Conservation (phyloP, 2,797 vertebrate genomes). For the Uromys caudimaculatus region DNA sequence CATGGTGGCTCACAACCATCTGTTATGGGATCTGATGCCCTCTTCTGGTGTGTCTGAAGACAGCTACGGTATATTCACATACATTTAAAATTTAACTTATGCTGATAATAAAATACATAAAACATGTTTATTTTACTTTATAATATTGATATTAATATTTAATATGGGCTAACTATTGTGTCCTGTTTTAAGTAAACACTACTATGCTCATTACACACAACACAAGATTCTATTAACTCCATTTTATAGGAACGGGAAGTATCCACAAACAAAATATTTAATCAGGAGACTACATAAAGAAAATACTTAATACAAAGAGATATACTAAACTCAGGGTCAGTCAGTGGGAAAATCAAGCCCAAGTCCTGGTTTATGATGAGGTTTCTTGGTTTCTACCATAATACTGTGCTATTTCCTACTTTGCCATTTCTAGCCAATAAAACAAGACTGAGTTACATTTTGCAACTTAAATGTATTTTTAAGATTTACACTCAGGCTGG, state of each 20-base stretch:
- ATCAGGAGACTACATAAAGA: not conserved
- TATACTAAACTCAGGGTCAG: not conserved
- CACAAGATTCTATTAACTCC: not conserved
- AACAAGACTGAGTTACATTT: not conserved
- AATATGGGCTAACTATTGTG: not conserved
- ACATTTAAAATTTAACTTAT: constrained; percentile 42
- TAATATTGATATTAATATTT: constrained; percentile 25
- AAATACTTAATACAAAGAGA: not conserved
- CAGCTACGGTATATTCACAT: too few species aligned
- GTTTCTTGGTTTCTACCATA: not conserved
- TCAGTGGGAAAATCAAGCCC: not conserved
- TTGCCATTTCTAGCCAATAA: constrained; percentile 20
- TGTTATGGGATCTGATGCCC: too few species aligned
- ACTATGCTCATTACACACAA: constrained; percentile 30
- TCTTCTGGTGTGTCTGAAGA: too few species aligned
- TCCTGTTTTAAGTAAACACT: constrained; percentile 52
- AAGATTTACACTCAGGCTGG: not conserved
- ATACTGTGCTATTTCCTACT: not conserved
- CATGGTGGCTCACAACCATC: too few species aligned
- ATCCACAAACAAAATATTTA: not conserved
- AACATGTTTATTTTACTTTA: constrained; percentile 16
- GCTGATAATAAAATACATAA: constrained; percentile 29
- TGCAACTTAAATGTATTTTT: constrained; percentile 18
- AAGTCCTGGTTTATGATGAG: constrained; percentile 45
- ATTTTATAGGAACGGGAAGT: constrained; percentile 1